Conservation (phyloP, 2,797 vertebrate genomes). For the Peromyscus eremicus region DNA sequence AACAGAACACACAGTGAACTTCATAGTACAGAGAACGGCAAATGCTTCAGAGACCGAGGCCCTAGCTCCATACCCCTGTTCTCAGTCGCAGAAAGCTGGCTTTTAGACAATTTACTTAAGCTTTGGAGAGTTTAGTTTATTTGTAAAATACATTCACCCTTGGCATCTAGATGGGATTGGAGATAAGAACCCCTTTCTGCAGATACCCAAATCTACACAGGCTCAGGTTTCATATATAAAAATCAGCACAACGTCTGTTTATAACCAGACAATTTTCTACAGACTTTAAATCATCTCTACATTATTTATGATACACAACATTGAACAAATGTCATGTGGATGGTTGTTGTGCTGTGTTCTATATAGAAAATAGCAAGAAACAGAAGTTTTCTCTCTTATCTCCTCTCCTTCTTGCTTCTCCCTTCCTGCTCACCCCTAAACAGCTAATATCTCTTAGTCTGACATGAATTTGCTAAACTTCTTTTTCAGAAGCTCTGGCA, state of each 20-base stretch:
- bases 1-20: neutral
- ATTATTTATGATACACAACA: neutral
- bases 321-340: neutral
- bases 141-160: neutral
- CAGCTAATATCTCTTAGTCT: constrained; percentile 24
- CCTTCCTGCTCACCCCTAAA: neutral
- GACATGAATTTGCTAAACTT: neutral
- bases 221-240: no score
- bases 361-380: neutral
- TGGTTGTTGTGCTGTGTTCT: neutral
- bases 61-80: neutral
- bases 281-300: neutral
- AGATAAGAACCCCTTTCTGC: neutral
- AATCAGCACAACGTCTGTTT: neutral
- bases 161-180: neutral
- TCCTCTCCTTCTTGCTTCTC: neutral
- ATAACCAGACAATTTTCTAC: no score
- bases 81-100: neutral
- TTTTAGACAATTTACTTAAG: neutral
- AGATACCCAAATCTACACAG: no score
- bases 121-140: neutral
- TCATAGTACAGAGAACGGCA: neutral
- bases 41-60: neutral
- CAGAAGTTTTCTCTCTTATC: neutral
- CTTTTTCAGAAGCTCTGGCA: neutral